Evolutionary conservation across 2,888 invertebrate genomes (phyloP).

Genomic region (Nomada fabriciana): DNA sequence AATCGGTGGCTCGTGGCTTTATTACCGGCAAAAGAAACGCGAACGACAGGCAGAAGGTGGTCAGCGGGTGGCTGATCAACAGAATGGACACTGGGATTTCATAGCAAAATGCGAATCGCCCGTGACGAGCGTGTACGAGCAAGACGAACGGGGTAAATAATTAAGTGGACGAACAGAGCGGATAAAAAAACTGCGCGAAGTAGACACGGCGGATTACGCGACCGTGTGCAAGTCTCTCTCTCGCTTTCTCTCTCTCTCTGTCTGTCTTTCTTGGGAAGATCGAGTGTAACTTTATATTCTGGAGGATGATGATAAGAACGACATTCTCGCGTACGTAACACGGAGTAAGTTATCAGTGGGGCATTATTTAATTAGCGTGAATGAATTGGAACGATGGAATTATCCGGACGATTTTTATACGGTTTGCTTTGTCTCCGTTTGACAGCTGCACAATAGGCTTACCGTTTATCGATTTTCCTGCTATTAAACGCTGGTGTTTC

Average conservation of each 20-base stretch:
- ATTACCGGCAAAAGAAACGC: conserved; percentile 29
- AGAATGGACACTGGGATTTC: conserved; percentile 48
- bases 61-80: conserved; percentile 25
- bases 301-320: conserved; percentile 46
- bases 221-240: neutral
- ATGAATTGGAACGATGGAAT: conserved; percentile 11
- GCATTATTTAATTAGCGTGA: conserved; percentile 47
- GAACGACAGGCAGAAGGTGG: neutral
- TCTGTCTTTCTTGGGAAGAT: neutral
- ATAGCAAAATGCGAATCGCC: conserved; percentile 47
- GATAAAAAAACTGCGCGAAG: conserved; percentile 38
- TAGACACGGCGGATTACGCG: neutral
- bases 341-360: neutral
- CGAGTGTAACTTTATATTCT: neutral
- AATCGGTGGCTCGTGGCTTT: conserved; percentile 74
- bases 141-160: conserved; percentile 29
- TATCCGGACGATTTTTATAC: conserved; percentile 6
- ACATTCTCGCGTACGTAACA: conserved; percentile 28
- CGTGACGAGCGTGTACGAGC: conserved; percentile 18
- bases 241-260: too few relatives aligned
- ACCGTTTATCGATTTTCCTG: conserved; percentile 60
- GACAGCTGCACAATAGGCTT: conserved; percentile 50
- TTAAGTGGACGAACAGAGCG: conserved; percentile 4
- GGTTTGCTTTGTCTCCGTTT: conserved; percentile 9
- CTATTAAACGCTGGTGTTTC: conserved; percentile 1